phyloP scores from a whole-genome alignment of 1,140 invertebrate species.

The Saccostrea echinata region DNA sequence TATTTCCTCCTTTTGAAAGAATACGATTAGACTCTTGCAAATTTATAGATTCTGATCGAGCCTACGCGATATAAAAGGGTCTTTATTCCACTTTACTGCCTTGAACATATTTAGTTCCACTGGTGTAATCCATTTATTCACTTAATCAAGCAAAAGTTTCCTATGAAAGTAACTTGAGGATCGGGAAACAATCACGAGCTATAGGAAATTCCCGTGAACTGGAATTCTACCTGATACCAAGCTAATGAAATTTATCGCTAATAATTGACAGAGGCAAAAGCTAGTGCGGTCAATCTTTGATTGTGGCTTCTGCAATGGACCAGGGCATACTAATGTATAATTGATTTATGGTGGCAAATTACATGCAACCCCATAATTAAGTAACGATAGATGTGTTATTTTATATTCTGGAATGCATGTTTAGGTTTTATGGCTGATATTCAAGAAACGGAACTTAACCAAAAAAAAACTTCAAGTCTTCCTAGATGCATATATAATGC shows the following conservation, averaged over 20 bases:
- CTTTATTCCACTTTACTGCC: conserved; percentile 8
- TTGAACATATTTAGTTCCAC: conserved; percentile 28
- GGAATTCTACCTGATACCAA: conserved; percentile 22
- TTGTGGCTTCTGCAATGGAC: conserved; percentile 5
- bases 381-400: conserved; percentile 7
- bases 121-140: conserved; percentile 13
- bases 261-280: conserved; percentile 19
- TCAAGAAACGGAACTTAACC: not conserved
- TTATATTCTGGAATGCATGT: conserved; percentile 15
- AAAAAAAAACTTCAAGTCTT: too few relatives aligned
- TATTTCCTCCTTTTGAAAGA: not conserved
- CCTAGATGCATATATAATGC: not conserved
- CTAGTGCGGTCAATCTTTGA: conserved; percentile 32
- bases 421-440: not conserved
- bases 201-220: conserved; percentile 1
- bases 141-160: conserved; percentile 32
- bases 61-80: not conserved
- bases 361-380: conserved; percentile 32
- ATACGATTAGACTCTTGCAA: not conserved
- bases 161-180: conserved; percentile 25
- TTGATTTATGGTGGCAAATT: conserved; percentile 37
- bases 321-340: conserved; percentile 18
- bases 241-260: conserved; percentile 37
- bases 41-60: not conserved
- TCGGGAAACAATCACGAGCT: not conserved